Percentiles rank a stretch among this genome's conserved stretches.
These are phyloP conservation scores for Criorhina ranunculi DNA, from an alignment of 2,888 invertebrate species.

Conservation along the genomic window DNA sequence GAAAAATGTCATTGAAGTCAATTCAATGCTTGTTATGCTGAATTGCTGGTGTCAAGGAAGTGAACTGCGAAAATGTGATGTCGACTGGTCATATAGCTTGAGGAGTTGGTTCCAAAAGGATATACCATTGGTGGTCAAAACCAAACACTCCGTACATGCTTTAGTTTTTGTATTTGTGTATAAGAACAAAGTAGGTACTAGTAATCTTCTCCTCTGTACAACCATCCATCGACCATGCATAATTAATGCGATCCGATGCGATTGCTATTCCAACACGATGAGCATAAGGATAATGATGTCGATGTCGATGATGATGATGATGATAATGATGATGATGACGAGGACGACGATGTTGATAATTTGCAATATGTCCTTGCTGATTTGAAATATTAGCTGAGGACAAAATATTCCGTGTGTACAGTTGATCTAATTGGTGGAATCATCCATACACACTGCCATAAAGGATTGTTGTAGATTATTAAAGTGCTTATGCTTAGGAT, in stretches of 20 bases:
- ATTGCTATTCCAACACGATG: constrained; percentile 9
- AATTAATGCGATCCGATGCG: constrained; percentile 25
- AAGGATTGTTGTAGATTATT: constrained; percentile 9
- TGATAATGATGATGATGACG: neutral
- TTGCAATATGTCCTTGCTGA: constrained; percentile 6
- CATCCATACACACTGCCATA: neutral
- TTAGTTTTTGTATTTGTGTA: neutral
- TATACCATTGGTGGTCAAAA: constrained; percentile 13
- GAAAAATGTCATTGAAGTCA: no score
- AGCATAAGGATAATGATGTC: neutral
- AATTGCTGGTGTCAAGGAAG: no score
- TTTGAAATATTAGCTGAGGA: constrained; percentile 5
- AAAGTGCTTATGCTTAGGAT: neutral
- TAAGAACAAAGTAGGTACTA: constrained; percentile 25
- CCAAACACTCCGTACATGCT: neutral
- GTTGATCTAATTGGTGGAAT: constrained; percentile 11
- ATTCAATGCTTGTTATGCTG: no score
- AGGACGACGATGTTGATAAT: neutral
- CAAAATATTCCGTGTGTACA: neutral
- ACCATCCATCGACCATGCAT: constrained; percentile 6
- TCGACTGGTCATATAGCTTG: no score
- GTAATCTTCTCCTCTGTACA: neutral
- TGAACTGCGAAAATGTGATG: no score
- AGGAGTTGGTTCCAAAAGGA: no score
- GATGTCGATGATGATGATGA: neutral